Conservation (phyloP, 2,888 invertebrate genomes). For the Adelognathus sp. region DNA sequence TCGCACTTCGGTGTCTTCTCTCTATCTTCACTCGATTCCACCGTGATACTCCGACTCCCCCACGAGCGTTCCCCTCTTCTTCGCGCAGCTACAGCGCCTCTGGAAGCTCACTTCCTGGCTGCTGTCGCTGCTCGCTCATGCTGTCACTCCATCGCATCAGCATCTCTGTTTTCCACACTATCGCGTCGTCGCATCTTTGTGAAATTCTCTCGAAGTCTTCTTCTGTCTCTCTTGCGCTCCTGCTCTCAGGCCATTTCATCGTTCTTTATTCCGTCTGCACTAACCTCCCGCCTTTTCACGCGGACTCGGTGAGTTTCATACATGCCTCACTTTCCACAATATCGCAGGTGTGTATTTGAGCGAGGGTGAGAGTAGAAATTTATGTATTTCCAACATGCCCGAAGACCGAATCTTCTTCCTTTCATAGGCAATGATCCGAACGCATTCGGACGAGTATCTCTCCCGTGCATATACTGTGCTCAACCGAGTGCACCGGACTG, state of each 20-base stretch:
- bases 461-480: neutral
- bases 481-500: conserved; percentile 32
- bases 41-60: conserved; percentile 17
- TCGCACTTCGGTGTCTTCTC: conserved; percentile 46
- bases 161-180: conserved; percentile 74
- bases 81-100: conserved; percentile 19
- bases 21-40: conserved; percentile 35
- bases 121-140: conserved; percentile 66
- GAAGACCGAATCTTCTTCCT: conserved; percentile 43
- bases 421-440: conserved; percentile 42
- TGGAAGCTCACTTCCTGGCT: conserved; percentile 62
- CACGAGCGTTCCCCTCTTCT: neutral
- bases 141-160: conserved; percentile 76
- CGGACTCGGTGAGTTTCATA: conserved; percentile 14
- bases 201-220: conserved; percentile 47
- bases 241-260: neutral
- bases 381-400: neutral
- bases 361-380: neutral
- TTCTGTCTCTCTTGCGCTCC: conserved; percentile 19
- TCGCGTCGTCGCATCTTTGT: conserved; percentile 70
- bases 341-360: neutral
- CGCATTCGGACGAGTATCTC: conserved; percentile 18
- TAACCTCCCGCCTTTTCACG: conserved; percentile 12
- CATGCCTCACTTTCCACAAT: neutral
- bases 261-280: neutral